A percentile compares a stretch with the other conserved stretches of the same genome.
phyloP scores from a whole-genome alignment of 1,140 invertebrate genomes.

The Tribolium madens region DNA sequence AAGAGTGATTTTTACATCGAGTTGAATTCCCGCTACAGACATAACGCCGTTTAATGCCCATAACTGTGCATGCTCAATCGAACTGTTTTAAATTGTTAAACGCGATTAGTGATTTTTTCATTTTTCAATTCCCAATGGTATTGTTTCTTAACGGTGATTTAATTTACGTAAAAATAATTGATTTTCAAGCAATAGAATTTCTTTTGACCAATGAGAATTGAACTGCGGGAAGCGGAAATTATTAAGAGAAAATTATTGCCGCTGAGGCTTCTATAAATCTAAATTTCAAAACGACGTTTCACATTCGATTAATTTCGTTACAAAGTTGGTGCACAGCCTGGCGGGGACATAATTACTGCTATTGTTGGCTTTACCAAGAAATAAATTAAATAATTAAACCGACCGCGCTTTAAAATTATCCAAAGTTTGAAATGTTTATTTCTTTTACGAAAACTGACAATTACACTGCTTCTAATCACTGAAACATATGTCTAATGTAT shows the following conservation, averaged over 20 bases:
- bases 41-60: constrained; percentile 31
- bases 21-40: constrained; percentile 6
- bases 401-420: neutral
- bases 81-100: constrained; percentile 12
- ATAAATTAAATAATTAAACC: neutral
- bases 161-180: neutral
- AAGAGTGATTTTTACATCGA: constrained; percentile 26
- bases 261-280: neutral
- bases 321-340: neutral
- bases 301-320: constrained; percentile 3
- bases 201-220: neutral
- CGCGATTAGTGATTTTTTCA: neutral
- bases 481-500: neutral
- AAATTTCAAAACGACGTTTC: constrained; percentile 1
- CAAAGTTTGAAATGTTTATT: neutral
- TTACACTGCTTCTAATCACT: neutral
- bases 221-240: constrained; percentile 6
- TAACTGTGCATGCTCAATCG: constrained; percentile 30
- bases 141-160: constrained; percentile 18
- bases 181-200: neutral
- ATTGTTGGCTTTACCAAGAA: neutral
- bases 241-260: constrained; percentile 19
- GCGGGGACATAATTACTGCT: neutral
- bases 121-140: constrained; percentile 2
- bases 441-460: neutral